Base-by-base conservation (phyloP, 2,113 vertebrate species). In the Corythaixoides concolor region DNA sequence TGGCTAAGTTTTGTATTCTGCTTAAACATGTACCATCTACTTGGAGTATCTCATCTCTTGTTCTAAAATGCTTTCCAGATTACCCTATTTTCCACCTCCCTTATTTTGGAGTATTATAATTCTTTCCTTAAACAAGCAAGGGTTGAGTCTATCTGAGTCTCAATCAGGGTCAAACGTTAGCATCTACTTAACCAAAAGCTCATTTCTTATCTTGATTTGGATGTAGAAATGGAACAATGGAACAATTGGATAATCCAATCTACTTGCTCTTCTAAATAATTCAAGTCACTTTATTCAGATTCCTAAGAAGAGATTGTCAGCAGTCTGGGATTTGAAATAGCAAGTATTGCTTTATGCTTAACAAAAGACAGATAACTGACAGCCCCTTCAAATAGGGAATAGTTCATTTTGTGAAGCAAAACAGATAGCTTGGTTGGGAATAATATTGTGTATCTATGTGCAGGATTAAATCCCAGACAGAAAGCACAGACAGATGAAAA, bases 281-380 rank as follows among this genome's bases (percentile, higher is more conserved):
- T 94, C 85, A 73, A 96, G 53, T 84, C 30, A 79, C 81, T 95
- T 91, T 68, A 92, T 95, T 97, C 84, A 56, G 35, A 80, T 95
- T 70, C 89, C 69, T 68, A 67, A 94, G 86, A 92, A 89, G 85
- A 60, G 39, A 74, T 88, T 87, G 79, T 70, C 63, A 82, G 85
- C 68, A 77, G 58, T 58, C 82, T 82, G 75, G 89, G 90, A 93
- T 96, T 94, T 96, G 86, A 90, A 95, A 88, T 43, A 82, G 62
- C 62, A 92, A 81, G 58, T 72, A 80, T 70, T 95, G 73, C 89
- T 97, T 96, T 93, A 60, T 88, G 81, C 84, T 93, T 84, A 96
- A 94, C 91, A 96, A 97, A 96, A 96, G 67, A 88, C 7, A 8
- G 93, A 93, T 93, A 97, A 97, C 90, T 86, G 95, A 94, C 96